phyloP scores from a whole-genome alignment of 92 coral and sea anemone species.

The Parazoanthus darwini region DNA sequence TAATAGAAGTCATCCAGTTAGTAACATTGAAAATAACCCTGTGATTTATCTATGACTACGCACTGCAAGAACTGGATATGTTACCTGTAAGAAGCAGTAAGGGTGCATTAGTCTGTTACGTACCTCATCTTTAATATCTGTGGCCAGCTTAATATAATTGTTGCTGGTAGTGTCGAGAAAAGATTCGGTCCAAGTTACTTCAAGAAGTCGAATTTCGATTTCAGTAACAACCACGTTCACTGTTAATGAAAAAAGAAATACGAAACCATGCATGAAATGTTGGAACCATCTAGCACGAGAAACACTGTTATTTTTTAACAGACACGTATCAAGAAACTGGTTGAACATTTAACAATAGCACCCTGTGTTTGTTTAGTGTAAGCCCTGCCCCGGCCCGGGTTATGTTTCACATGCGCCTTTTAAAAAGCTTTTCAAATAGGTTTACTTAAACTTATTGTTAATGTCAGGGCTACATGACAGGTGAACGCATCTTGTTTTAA shows the following conservation, averaged over 20 bases:
- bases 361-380: neutral
- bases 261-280: neutral
- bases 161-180: conserved; percentile 6
- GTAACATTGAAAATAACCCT: no score
- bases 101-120: neutral
- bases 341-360: no score
- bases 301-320: no score
- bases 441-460: no score
- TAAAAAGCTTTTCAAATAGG: no score
- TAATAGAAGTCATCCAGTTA: no score
- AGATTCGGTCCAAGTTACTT: conserved; percentile 27
- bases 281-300: neutral
- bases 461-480: no score
- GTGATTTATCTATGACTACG: no score
- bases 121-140: conserved; percentile 27
- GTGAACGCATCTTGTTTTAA: no score
- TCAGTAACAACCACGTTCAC: conserved; percentile 47
- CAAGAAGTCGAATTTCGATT: conserved; percentile 48
- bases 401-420: neutral
- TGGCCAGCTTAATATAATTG: conserved; percentile 32
- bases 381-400: neutral
- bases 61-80: no score
- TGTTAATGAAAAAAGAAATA: neutral
- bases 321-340: no score
- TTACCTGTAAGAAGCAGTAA: neutral